Evolutionary conservation across 2,797 vertebrate genomes (phyloP), one percentile per base, ranked within the genome.

Genomic region (Cygnus olor): DNA sequence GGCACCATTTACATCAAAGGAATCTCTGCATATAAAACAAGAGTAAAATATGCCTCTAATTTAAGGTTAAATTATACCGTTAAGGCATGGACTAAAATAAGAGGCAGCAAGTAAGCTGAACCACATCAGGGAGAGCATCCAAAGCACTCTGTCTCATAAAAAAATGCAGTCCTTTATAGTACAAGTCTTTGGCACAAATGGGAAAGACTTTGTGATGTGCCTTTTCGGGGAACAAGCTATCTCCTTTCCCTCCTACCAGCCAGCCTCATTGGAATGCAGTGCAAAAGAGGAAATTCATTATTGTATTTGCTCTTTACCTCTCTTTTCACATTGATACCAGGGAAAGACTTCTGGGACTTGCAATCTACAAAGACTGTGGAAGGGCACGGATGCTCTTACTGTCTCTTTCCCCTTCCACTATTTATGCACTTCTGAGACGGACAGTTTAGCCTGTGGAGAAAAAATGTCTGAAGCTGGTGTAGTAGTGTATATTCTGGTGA

Each of bases 1-100:
- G 80, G 61, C 27, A 93, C 93, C 84, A 88, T 40, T 89, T 94
- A 88, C 93, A 94, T 94, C 88, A 96, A 97, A 96, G 88, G 95
- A 89, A 96, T 93, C 91, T 94, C 94, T 94, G 96, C 91, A 96
- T 93, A 94, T 64, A 77, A 69, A 96, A 93, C 80, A 80, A 94
- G 83, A 72, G 80, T 70, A 90, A 94, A 94, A 96, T 85, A 90
- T 87, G 88, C 95, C 94, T 87, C 95, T 90, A 96, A 94, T 93
- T 96, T 95, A 87, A 90, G 68, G 85, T 82, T 91, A 94, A 96
- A 96, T 95, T 94, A 93, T 91, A 94, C 88, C 42, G 16, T 93
- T 96, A 92, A 95, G 72, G 14, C 91, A 53, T 38, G 74, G 83
- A 68, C 49, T 78, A 85, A 94, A 94, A 78, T 93, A 51, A 93